Percentiles rank a stretch among this genome's conserved stretches.
Evolutionary conservation across 2,113 vertebrate species (phyloP).

Genomic region (Crotalus horridus): DNA sequence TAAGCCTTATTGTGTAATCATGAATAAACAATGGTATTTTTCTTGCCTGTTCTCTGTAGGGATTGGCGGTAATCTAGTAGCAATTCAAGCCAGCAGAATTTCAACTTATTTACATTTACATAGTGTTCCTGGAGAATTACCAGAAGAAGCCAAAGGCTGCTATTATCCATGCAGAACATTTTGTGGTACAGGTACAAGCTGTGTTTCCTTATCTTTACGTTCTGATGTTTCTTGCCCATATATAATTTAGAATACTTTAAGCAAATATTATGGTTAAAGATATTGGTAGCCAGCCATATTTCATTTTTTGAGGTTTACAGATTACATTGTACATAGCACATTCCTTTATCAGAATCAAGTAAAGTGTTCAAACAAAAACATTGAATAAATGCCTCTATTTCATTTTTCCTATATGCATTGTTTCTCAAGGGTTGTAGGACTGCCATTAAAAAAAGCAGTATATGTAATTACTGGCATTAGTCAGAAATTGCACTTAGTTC

Average conservation of each 20-base stretch:
- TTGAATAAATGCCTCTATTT: not conserved
- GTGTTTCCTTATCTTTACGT: not conserved
- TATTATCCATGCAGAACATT: constrained; percentile 91
- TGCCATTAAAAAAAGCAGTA: not conserved
- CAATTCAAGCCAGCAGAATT: constrained; percentile 96
- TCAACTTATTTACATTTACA: constrained; percentile 95
- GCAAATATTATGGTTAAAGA: not conserved
- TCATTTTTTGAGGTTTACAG: not conserved
- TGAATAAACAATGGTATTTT: not conserved
- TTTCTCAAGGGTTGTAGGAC: not conserved
- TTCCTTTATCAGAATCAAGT: not conserved
- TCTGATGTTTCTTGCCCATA: not conserved
- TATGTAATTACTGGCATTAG: not conserved
- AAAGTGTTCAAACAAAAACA: not conserved
- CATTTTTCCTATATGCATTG: not conserved
- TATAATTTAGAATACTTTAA: not conserved
- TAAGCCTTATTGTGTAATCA: not conserved
- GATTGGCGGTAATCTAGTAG: constrained; percentile 96
- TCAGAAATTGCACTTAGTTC: not conserved
- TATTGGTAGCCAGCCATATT: not conserved
- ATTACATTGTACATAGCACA: not conserved
- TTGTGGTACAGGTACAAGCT: constrained; percentile 80
- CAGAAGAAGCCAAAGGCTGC: constrained; percentile 87
- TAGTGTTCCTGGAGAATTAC: constrained; percentile 86
- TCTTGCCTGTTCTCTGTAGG: constrained; percentile 69